Evolutionary conservation across 2,113 vertebrate species (phyloP), one percentile per base, ranked within the genome.

Genomic region (Capreolus pygargus): DNA sequence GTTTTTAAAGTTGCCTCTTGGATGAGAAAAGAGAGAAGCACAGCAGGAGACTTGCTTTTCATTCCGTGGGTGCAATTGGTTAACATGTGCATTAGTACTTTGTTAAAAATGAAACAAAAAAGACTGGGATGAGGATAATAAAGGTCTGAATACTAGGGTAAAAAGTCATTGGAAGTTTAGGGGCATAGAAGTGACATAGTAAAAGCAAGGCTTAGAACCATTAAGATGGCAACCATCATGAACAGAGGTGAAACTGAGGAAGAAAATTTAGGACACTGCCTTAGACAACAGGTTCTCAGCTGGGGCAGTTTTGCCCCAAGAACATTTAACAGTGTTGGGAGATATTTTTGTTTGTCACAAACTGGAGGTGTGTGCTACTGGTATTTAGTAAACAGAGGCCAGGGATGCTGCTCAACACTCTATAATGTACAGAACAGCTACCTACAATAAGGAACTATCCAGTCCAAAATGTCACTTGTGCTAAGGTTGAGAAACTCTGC

Each of bases 71-170:
- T 27, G 39, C 27, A 45, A 39, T 70, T 74, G 30, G 1, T 85
- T 74, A 92, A 43, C 12, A 30, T 5, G 0, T n/a, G 9, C 52
- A 28, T 15, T 21, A 61, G 33, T 27, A 25, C 30, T 70, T 55
- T 76, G 10, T 27, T 55, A n/a, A 60, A 64, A 47, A 64, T 17
- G 47, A 95, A 91, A 79, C 82, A 27, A 36, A 88, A 47, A 94
- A 92, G 36, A 54, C 9, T 55, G 25, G n/a, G 15, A 13, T 28
- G 28, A 86, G 45, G 30, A n/a, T 5, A 21, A 81, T 36, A n/a
- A 70, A 54, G 74, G 11, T 6, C 50, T 54, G 64, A 91, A 64
- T 64, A 74, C 30, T n/a, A 57, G 17, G 30, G 8, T 67, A 45
- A 90, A 64, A 47, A 17, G 45, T 76, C 21, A 64, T 7, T 82